phyloP scores from a whole-genome alignment of 2,113 vertebrate species.

The Seriola quinqueradiata region DNA sequence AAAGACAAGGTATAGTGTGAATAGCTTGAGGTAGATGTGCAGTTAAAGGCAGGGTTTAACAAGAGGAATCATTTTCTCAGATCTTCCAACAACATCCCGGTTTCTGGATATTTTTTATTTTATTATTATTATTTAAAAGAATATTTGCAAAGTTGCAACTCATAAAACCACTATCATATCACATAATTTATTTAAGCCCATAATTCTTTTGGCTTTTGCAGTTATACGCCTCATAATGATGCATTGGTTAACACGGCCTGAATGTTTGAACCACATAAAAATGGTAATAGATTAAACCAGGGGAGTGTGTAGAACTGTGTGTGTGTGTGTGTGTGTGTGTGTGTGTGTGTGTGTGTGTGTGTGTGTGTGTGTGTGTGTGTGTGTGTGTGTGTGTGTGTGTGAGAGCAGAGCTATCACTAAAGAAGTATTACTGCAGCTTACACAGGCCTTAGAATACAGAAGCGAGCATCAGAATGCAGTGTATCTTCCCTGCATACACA shows the following conservation, averaged over 20 bases:
- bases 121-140: conserved; percentile 74
- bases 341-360: conserved; percentile 21
- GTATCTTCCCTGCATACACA: conserved; percentile 48
- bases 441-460: conserved; percentile 65
- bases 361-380: conserved; percentile 19
- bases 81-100: conserved; percentile 28
- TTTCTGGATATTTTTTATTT: conserved; percentile 53
- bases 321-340: conserved; percentile 7
- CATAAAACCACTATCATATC: conserved; percentile 75
- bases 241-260: conserved; percentile 77
- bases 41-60: conserved; percentile 41
- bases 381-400: conserved; percentile 19
- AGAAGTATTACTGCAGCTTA: conserved; percentile 69
- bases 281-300: conserved; percentile 77
- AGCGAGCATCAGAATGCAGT: conserved; percentile 47
- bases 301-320: conserved; percentile 56
- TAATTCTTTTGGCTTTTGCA: conserved; percentile 77
- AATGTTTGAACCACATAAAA: conserved; percentile 79
- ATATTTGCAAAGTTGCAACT: conserved; percentile 76
- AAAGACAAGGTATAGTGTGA: conserved; percentile 42
- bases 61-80: conserved; percentile 38
- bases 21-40: conserved; percentile 38
- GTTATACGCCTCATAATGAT: conserved; percentile 78
- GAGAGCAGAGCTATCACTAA: conserved; percentile 60
- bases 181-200: conserved; percentile 75